Percentiles rank a stretch among this genome's conserved stretches.
phyloP scores from a whole-genome alignment of 2,113 vertebrate species.

The Ibidorhyncha struthersii region DNA sequence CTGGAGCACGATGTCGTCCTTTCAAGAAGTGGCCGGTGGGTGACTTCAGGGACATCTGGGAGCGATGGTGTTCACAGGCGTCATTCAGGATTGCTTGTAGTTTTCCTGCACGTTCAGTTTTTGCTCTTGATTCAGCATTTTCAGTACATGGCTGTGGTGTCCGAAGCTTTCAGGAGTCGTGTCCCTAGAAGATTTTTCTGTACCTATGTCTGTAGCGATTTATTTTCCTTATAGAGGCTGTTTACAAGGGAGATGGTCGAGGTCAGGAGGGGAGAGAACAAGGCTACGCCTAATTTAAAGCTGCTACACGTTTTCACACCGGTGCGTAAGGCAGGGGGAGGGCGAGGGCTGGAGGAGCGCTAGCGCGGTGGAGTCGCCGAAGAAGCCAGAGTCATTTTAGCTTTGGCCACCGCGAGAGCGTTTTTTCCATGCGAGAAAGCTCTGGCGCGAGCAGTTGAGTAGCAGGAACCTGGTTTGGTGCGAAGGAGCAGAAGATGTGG shows the following conservation, averaged over 20 bases:
- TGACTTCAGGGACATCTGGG: background rate
- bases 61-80: background rate
- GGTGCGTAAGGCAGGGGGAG: background rate
- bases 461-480: background rate
- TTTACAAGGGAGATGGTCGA: background rate
- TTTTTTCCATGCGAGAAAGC: background rate
- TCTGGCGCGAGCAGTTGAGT: background rate
- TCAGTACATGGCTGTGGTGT: background rate
- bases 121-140: background rate
- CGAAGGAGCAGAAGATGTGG: background rate
- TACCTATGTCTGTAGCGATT: rapidly evolving
- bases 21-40: background rate
- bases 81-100: background rate
- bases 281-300: background rate
- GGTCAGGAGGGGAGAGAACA: background rate
- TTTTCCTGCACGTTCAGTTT: background rate
- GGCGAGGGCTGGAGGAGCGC: background rate
- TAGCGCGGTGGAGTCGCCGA: background rate
- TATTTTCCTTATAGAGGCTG: conserved; percentile 1
- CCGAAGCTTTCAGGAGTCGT: background rate
- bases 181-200: background rate
- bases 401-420: rapidly evolving
- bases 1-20: background rate
- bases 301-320: background rate
- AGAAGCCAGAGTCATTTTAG: background rate